Base-by-base conservation (phyloP, 2,113 vertebrate species). In the Cyanoramphus novaezelandiae region DNA sequence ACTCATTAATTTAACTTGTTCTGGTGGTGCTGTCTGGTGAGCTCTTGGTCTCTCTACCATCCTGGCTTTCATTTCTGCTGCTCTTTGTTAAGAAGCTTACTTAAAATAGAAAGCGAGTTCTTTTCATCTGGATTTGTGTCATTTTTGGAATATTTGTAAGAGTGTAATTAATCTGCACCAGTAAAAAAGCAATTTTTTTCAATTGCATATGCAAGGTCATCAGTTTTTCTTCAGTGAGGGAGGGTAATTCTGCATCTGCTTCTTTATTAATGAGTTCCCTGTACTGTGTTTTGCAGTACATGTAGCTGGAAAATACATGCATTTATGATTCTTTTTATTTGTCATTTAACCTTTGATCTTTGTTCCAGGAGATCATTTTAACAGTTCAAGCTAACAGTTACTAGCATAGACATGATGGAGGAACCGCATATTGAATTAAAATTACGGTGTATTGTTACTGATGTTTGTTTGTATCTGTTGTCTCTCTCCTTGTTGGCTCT, bases 1-100 rank as follows among this genome's bases (percentile, higher is more conserved):
- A 83, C 84, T 95, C n/a, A 70, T 96, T 84, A 92, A 91, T 92
- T 97, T 92, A 92, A 91, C 77, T 91, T 88, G 79, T 86, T 92
- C 89, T 92, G 27, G 39, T 93, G 27, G 50, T 62, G 70, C 53
- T 80, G 33, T 55, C 78, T 88, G 74, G 65, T 85, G 57, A 95
- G 37, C 28, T 88, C 31, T 49, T 93, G 49, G n/a, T 74, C 85
- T 60, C 20, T 75, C 62, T 60, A 28, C 25, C 6, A 3, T 62
- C 65, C 77, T 33, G 31, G 33, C 71, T 65, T 68, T 80, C 8
- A 6, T 83, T 90, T 91, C 72, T 77, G 55, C 60, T 84, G 6
- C 67, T 31, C 7, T 9, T 24, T 41, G 11, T 69, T 92, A 90
- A 92, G 85, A 64, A 39, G 33, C 65, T 95, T 90, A 64, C 23